phyloP scores from a whole-genome alignment of 2,888 invertebrate genomes.

The Agriopis leucophaearia region DNA sequence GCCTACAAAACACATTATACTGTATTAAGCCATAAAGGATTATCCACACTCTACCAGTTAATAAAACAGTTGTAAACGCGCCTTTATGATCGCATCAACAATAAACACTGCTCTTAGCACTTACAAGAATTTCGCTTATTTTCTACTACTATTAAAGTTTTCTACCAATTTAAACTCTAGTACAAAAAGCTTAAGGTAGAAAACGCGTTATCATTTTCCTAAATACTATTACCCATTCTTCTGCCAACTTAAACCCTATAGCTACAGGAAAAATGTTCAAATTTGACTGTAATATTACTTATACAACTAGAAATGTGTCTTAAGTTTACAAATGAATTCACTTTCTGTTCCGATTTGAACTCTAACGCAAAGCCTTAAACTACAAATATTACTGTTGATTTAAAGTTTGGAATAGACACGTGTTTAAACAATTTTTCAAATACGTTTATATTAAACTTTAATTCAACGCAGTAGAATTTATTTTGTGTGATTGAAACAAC shows the following conservation, averaged over 20 bases:
- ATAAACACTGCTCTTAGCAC: conserved; percentile 63
- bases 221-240: not conserved
- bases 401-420: not conserved
- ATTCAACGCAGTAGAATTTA: not conserved
- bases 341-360: conserved; percentile 24
- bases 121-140: conserved; percentile 54
- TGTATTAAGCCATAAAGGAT: conserved; percentile 37
- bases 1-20: conserved; percentile 18
- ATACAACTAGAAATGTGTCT: conserved; percentile 10
- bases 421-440: not conserved
- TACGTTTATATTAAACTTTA: conserved; percentile 29
- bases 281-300: not conserved
- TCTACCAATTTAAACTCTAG: conserved; percentile 28
- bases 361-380: conserved; percentile 12
- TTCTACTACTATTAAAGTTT: conserved; percentile 26
- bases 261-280: not conserved
- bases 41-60: conserved; percentile 52
- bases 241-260: not conserved
- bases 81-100: conserved; percentile 61
- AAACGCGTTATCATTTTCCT: not conserved
- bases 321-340: conserved; percentile 7
- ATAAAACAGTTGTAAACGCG: conserved; percentile 64
- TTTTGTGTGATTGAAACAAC: not conserved
- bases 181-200: not conserved
- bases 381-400: not conserved